Evolutionary conservation across 2,797 vertebrate genomes (phyloP).

Genomic region (Scolopax rusticola): DNA sequence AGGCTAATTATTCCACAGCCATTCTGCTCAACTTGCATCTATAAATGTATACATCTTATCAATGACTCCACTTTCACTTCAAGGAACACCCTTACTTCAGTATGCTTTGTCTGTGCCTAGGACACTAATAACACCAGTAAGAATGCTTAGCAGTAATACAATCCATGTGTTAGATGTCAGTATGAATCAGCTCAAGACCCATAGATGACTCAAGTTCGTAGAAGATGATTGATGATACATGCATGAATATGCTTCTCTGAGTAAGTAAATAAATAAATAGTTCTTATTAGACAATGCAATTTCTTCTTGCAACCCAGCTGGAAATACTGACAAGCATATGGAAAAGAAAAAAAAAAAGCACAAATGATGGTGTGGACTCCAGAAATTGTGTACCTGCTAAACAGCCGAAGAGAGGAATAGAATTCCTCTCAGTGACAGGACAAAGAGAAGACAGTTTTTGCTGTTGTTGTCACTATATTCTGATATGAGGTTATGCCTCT

Average conservation of each 20-base stretch:
- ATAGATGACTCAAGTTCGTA: background rate
- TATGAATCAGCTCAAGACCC: background rate
- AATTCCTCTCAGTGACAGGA: background rate
- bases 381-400: background rate
- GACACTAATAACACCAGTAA: background rate
- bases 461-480: background rate
- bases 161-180: rapidly evolving
- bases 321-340: background rate
- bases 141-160: background rate
- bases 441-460: background rate
- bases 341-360: background rate
- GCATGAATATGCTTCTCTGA: background rate
- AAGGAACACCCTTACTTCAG: background rate
- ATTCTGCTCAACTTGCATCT: background rate
- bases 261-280: background rate
- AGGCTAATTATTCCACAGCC: background rate
- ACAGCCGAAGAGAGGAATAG: background rate
- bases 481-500: background rate
- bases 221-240: background rate
- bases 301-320: background rate
- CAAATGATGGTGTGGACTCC: background rate
- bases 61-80: background rate
- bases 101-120: background rate
- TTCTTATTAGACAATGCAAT: background rate
- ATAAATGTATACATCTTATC: background rate